These are phyloP conservation scores for Acanthurus lineatus DNA, from an alignment of 2,797 vertebrate genomes.

Conservation along the genomic window DNA sequence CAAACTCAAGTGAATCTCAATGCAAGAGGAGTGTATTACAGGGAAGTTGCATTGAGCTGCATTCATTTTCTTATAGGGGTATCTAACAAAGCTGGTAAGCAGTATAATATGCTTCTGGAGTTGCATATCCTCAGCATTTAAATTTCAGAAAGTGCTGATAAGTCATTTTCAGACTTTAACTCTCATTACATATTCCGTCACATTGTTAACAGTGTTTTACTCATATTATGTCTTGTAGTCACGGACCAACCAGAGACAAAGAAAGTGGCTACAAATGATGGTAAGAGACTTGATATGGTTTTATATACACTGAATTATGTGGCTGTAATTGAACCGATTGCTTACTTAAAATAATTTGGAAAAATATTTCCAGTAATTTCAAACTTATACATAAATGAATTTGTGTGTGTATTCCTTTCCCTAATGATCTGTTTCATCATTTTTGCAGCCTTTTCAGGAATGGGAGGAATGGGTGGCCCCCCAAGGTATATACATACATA, in stretches of 20 bases:
- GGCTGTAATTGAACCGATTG: background rate
- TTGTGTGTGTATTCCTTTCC: background rate
- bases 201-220: conserved; percentile 31
- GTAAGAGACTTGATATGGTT: conserved; percentile 85
- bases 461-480: conserved; percentile 90
- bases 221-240: conserved; percentile 78
- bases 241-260: conserved; percentile 99
- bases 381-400: background rate
- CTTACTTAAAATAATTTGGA: background rate
- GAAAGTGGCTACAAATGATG: conserved; percentile 98
- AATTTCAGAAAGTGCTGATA: background rate
- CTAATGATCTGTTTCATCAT: background rate
- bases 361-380: background rate
- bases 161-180: conserved; percentile 3
- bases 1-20: too few species aligned
- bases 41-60: background rate
- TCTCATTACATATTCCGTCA: too few species aligned
- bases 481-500: conserved; percentile 85
- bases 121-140: background rate
- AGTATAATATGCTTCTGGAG: background rate
- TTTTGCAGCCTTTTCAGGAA: conserved; percentile 88
- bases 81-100: too few species aligned
- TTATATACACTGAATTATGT: background rate
- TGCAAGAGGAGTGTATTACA: background rate
- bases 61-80: background rate